A percentile compares a stretch with the other conserved stretches of the same genome.
Evolutionary conservation across 2,888 invertebrate genomes (phyloP).

Genomic region (Cactoblastis cactorum): DNA sequence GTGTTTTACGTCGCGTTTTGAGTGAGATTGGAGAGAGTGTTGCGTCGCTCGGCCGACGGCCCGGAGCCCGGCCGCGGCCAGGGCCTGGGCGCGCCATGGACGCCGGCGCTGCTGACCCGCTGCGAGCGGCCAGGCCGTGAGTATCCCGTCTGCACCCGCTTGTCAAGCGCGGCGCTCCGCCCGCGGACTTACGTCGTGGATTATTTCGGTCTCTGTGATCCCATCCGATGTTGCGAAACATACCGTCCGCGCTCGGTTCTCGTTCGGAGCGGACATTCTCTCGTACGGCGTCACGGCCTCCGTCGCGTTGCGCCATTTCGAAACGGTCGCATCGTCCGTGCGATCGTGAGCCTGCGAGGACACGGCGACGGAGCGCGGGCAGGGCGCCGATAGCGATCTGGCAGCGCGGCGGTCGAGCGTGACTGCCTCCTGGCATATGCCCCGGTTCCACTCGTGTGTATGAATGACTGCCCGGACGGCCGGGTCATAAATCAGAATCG

Average conservation of each 20-base stretch:
- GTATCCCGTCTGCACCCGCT: conserved; percentile 50
- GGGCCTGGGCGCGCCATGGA: conserved; percentile 76
- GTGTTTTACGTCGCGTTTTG: conserved; percentile 71
- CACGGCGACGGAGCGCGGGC: conserved; percentile 47
- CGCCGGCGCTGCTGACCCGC: conserved; percentile 74
- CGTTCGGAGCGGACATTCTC: conserved; percentile 73
- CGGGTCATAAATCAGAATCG: conserved; percentile 63
- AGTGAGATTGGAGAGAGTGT: conserved; percentile 76
- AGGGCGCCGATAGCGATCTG: conserved; percentile 58
- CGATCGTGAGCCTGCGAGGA: conserved; percentile 54
- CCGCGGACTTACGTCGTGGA: conserved; percentile 55
- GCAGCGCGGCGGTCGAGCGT: conserved; percentile 72
- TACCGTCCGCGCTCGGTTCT: conserved; percentile 59
- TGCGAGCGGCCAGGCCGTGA: conserved; percentile 77
- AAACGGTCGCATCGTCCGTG: conserved; percentile 62
- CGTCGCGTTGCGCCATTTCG: conserved; percentile 74
- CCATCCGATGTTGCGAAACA: conserved; percentile 74
- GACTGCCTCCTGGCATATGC: conserved; percentile 55
- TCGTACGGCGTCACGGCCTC: conserved; percentile 76
- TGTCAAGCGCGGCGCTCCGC: conserved; percentile 39
- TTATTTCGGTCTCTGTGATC: conserved; percentile 69
- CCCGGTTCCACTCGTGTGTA: conserved; percentile 40
- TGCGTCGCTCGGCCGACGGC: conserved; percentile 73
- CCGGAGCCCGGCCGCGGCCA: conserved; percentile 75
- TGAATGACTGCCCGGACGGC: conserved; percentile 51